Evolutionary conservation across 2,888 invertebrate species (phyloP).

Genomic region (Lapara coniferarum): DNA sequence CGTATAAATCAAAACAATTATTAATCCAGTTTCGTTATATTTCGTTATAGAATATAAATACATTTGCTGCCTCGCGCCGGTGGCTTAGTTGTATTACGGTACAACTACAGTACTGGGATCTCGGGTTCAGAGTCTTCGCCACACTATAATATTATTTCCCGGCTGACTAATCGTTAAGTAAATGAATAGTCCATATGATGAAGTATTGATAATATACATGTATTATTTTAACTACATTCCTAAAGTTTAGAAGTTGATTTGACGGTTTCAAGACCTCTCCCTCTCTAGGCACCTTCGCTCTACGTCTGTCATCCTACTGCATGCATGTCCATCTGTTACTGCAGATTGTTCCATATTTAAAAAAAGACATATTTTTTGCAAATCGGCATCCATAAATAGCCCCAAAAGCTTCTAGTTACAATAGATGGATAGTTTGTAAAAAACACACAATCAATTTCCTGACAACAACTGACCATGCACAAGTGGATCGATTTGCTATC

Average conservation of each 20-base stretch:
- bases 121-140: no score
- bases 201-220: no score
- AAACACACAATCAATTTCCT: conserved; percentile 75
- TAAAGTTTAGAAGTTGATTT: no score
- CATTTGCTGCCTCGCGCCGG: no score
- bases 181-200: no score
- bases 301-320: not conserved
- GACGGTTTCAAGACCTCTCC: not conserved
- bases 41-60: no score
- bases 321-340: not conserved
- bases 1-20: not conserved
- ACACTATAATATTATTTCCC: no score
- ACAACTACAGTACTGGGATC: no score
- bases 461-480: conserved; percentile 81
- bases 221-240: no score
- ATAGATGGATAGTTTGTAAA: conserved; percentile 31
- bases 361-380: not conserved
- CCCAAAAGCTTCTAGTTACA: conserved; percentile 8
- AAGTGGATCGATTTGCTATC: conserved; percentile 66
- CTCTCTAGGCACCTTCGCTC: not conserved
- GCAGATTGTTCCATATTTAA: not conserved
- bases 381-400: conserved; percentile 2
- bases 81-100: no score
- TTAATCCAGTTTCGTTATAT: no score
- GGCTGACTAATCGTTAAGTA: no score